Conservation (phyloP, 2,797 vertebrate species). For the Lutjanus argentimaculatus region DNA sequence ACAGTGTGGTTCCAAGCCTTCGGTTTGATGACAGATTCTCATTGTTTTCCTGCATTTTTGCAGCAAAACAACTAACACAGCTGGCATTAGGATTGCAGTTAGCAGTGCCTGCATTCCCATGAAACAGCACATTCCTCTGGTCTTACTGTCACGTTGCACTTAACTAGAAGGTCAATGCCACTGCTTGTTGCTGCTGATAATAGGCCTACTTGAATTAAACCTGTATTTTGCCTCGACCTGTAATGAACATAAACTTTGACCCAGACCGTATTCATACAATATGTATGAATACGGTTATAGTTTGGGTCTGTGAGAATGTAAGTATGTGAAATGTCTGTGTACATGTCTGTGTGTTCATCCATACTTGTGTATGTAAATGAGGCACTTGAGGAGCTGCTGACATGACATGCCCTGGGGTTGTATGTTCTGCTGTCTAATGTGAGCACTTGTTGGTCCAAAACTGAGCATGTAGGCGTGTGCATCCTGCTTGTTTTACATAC, state of each 20-base stretch:
- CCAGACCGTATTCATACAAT: not conserved
- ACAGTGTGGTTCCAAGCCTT: conserved; percentile 12
- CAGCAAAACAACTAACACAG: conserved; percentile 37
- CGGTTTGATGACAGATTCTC: conserved; percentile 30
- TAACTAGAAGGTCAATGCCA: conserved; percentile 47
- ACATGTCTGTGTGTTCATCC: not conserved
- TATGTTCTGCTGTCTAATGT: conserved; percentile 24
- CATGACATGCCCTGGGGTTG: conserved; percentile 4
- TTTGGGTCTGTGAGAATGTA: not conserved
- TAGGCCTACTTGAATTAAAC: conserved; percentile 36
- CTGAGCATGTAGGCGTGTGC: conserved; percentile 7
- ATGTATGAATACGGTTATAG: too few relatives aligned
- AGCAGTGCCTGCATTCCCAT: conserved; percentile 45
- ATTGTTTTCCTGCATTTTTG: conserved; percentile 56
- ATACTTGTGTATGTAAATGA: conserved; percentile 8
- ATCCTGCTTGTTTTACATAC: conserved; percentile 15
- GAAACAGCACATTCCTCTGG: conserved; percentile 75
- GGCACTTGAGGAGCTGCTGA: conserved; percentile 32
- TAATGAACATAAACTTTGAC: conserved; percentile 12
- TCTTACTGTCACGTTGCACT: conserved; percentile 62
- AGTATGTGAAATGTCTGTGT: not conserved
- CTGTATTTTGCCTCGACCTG: conserved; percentile 12
- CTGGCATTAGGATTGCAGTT: conserved; percentile 32
- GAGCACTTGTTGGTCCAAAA: not conserved
- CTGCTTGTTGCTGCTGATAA: conserved; percentile 53